Evolutionary conservation across 2,797 vertebrate genomes (phyloP).

Genomic region (Euphonia xanthogaster): DNA sequence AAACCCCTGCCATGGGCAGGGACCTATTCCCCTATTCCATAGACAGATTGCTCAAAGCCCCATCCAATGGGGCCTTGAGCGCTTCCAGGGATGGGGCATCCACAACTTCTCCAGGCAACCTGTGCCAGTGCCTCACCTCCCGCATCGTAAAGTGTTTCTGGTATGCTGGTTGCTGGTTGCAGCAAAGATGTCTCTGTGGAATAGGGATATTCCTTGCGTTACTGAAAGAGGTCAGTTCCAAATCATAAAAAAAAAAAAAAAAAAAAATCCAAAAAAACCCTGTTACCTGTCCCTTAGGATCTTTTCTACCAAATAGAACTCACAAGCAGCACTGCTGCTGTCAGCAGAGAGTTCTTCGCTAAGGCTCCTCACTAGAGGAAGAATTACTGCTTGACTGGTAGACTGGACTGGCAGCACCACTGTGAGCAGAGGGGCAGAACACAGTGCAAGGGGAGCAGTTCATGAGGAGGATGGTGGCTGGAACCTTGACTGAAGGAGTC

Average conservation of each 20-base stretch:
- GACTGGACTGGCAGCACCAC: background rate
- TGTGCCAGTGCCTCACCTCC: background rate
- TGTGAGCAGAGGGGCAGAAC: background rate
- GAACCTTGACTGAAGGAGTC: background rate
- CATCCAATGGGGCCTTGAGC: background rate
- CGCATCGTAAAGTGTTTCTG: rapidly evolving
- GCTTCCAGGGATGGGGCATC: background rate
- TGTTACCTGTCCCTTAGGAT: background rate
- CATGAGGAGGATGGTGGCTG: background rate
- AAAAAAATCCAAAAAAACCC: background rate
- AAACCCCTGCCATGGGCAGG: background rate
- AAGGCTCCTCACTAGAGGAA: background rate
- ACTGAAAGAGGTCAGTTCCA: background rate
- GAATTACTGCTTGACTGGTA: background rate
- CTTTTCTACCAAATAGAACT: background rate
- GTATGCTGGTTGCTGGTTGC: background rate
- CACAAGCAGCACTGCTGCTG: background rate
- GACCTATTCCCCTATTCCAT: background rate
- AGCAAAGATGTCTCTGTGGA: background rate
- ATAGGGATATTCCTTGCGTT: background rate
- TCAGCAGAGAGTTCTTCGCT: background rate
- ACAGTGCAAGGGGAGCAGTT: background rate
- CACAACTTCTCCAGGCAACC: background rate
- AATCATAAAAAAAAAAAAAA: background rate
- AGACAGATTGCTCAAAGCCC: background rate